Evolutionary conservation across 2,797 vertebrate species (phyloP), one percentile per base, ranked within the genome.

Genomic region (Micrastur ruficollis): DNA sequence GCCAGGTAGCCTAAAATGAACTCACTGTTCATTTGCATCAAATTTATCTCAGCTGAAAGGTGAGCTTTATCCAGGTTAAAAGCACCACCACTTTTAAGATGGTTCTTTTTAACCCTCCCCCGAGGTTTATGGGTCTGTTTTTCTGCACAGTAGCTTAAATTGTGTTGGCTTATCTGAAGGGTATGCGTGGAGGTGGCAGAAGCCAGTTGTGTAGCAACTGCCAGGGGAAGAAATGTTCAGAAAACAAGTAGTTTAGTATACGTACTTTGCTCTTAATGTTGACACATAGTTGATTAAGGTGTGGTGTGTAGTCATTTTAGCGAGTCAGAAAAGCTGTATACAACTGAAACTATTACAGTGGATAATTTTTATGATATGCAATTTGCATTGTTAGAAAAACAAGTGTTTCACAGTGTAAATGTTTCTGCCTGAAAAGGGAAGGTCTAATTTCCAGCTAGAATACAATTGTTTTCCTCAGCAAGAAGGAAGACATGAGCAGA

Each of bases 371-470:
- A 92, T 56, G 40, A 81, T 27, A 68, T 1, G 1, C 8, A 59
- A 47, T 71, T 78, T 91, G 68, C 73, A 91, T 81, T 88, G 72
- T 90, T 88, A 68, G 46, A 91, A 89, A 95, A 96, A 83, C 61
- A 86, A 79, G 22, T n/a, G 20, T 72, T 95, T 92, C 32, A 71
- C 26, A 47, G 27, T 8, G 17, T 61, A 78, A 63, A 14, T 79
- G 46, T 86, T 91, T 91, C 68, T 79, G 53, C 49, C 73, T 42
- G 46, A 58, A 75, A 87, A 81, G 20, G 31, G 62, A 81, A 91
- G 6, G 29, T 52, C 53, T 81, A 67, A 20, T 74, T 74, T 89
- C 56, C n/a, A 92, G 38, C 34, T 62, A 40, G 44, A 47, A 74
- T 12, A 25, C 38, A 44, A 14, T n/a, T 73, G 34, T 53, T 89